These are phyloP conservation scores for Neostethus bicornis DNA, from an alignment of 2,797 vertebrate genomes.

Conservation along the genomic window DNA sequence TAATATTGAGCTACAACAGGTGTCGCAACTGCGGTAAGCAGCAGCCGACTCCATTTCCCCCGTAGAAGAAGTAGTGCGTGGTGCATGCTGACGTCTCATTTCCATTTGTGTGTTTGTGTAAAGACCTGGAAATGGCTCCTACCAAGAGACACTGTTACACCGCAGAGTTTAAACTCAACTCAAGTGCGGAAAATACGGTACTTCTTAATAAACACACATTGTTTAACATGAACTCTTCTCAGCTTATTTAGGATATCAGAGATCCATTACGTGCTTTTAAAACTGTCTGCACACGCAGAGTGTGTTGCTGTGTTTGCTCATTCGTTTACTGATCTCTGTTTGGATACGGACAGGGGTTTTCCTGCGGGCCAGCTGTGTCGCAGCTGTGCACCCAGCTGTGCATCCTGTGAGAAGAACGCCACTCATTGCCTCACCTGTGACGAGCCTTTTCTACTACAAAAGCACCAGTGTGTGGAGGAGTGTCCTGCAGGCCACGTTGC, in stretches of 20 bases:
- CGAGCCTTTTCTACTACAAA: constrained; percentile 79
- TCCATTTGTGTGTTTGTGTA: too few relatives aligned
- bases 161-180: too few relatives aligned
- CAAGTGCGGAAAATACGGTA: too few relatives aligned
- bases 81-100: too few relatives aligned
- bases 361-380: constrained; percentile 73
- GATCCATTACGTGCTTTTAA: neutral
- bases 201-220: neutral
- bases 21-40: too few relatives aligned
- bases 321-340: neutral
- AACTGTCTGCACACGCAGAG: neutral
- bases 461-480: constrained; percentile 75
- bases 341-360: constrained; percentile 65
- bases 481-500: constrained; percentile 82
- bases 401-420: constrained; percentile 81
- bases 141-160: too few relatives aligned
- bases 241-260: neutral
- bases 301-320: neutral
- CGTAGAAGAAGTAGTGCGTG: too few relatives aligned
- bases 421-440: constrained; percentile 85
- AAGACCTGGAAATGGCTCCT: too few relatives aligned
- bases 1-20: too few relatives aligned
- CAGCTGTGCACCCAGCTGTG: constrained; percentile 79
- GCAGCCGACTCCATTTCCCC: too few relatives aligned
- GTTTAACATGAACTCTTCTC: neutral